phyloP scores from a whole-genome alignment of 2,113 vertebrate genomes.

The Boleophthalmus pectinirostris region DNA sequence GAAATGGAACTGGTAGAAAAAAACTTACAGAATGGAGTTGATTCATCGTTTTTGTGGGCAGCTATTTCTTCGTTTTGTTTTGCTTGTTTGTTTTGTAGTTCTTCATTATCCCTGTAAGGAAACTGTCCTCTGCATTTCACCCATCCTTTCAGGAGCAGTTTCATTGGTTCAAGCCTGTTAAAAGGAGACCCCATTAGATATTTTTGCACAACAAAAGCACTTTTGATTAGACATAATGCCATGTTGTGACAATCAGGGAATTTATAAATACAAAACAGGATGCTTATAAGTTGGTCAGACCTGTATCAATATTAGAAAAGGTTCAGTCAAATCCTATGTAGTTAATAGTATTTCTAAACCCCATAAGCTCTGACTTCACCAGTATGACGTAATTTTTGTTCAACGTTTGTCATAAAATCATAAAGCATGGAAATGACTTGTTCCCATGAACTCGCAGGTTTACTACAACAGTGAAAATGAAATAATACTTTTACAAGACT shows the following conservation, averaged over 20 bases:
- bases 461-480: background rate
- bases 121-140: too few relatives aligned
- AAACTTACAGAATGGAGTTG: background rate
- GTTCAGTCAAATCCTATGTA: background rate
- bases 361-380: background rate
- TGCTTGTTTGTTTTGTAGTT: too few relatives aligned
- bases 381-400: background rate
- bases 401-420: background rate
- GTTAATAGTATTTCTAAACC: background rate
- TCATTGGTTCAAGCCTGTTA: too few relatives aligned
- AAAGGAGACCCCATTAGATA: too few relatives aligned
- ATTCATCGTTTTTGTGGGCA: background rate
- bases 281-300: background rate
- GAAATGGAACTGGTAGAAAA: background rate
- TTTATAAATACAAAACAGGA: too few relatives aligned
- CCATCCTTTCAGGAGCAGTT: too few relatives aligned
- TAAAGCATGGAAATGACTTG: background rate
- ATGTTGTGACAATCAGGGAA: too few relatives aligned
- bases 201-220: too few relatives aligned
- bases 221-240: too few relatives aligned
- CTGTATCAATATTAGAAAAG: background rate
- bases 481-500: constrained; percentile 2
- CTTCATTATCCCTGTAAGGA: too few relatives aligned
- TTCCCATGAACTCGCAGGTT: background rate
- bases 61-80: too few relatives aligned